These are phyloP conservation scores for Hipparchia semele DNA, from an alignment of 2,888 invertebrate genomes.

Conservation along the genomic window DNA sequence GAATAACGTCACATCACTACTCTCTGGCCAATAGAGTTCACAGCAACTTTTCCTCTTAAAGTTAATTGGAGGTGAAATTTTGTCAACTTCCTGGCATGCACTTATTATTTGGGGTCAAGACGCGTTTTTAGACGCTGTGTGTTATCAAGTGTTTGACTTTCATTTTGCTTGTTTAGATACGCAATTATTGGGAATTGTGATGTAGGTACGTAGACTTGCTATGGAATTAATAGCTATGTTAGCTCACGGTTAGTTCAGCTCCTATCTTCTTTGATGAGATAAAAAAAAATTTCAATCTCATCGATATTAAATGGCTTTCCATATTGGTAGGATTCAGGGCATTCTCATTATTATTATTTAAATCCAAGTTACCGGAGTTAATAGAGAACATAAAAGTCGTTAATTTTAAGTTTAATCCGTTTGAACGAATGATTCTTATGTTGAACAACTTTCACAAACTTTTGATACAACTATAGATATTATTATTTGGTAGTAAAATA, in stretches of 20 bases:
- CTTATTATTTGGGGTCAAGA: conserved; percentile 30
- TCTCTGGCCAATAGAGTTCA: conserved; percentile 13
- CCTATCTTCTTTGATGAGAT: too few species aligned
- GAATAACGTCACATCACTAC: conserved; percentile 18
- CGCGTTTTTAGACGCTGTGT: conserved; percentile 7
- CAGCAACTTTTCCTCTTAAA: conserved; percentile 25
- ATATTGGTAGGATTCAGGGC: neutral
- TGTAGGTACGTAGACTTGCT: neutral
- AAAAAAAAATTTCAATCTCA: neutral
- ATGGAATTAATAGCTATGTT: too few species aligned
- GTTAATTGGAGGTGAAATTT: conserved; percentile 38
- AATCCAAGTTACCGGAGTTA: neutral
- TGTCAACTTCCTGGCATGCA: conserved; percentile 4
- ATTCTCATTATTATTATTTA: neutral
- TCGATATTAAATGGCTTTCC: neutral
- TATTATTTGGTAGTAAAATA: neutral
- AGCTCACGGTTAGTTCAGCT: too few species aligned
- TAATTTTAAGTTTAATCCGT: neutral
- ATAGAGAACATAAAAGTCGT: neutral
- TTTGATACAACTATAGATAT: neutral
- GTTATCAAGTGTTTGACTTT: conserved; percentile 21
- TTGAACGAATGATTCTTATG: neutral
- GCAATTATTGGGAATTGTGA: neutral
- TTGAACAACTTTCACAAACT: conserved; percentile 1
- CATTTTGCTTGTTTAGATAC: conserved; percentile 22